Evolutionary conservation across 1,140 invertebrate genomes (phyloP).

Genomic region (Battus philenor): DNA sequence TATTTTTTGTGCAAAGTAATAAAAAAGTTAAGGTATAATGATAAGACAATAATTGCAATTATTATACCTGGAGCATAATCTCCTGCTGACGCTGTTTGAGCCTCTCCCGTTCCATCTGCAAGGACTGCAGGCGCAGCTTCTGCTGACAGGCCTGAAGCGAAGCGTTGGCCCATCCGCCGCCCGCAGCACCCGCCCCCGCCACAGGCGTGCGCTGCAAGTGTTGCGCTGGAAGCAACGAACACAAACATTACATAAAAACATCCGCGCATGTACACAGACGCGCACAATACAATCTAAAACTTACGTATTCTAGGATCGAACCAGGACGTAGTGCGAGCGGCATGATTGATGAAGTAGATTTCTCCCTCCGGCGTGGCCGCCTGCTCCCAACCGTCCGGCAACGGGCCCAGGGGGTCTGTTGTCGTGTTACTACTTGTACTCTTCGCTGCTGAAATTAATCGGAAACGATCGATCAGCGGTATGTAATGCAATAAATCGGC

Average conservation of each 20-base stretch:
- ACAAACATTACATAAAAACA: neutral
- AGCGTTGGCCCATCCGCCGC: conserved; percentile 74
- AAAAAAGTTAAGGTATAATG: no score
- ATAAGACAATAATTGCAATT: no score
- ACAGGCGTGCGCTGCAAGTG: conserved; percentile 84
- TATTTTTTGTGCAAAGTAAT: no score
- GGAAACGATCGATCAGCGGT: conserved; percentile 36
- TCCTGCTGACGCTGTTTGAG: conserved; percentile 92
- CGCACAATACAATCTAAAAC: conserved; percentile 49
- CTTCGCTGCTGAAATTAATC: conserved; percentile 73
- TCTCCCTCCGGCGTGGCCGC: conserved; percentile 94
- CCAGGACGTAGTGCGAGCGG: conserved; percentile 96
- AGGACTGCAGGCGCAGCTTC: conserved; percentile 86
- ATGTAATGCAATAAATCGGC: conserved; percentile 25
- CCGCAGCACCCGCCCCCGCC: conserved; percentile 78
- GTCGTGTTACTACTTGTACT: conserved; percentile 70
- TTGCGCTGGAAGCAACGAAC: conserved; percentile 76
- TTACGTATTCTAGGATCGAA: conserved; percentile 97
- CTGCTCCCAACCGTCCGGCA: conserved; percentile 98
- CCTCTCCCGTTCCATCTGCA: conserved; percentile 91
- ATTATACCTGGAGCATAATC: conserved; percentile 86
- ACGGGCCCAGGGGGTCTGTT: conserved; percentile 81
- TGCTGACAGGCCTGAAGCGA: conserved; percentile 84
- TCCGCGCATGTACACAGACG: neutral
- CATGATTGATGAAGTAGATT: conserved; percentile 98